Base-by-base conservation (phyloP, 1,140 invertebrate species). In the Drosophila oshimai region DNA sequence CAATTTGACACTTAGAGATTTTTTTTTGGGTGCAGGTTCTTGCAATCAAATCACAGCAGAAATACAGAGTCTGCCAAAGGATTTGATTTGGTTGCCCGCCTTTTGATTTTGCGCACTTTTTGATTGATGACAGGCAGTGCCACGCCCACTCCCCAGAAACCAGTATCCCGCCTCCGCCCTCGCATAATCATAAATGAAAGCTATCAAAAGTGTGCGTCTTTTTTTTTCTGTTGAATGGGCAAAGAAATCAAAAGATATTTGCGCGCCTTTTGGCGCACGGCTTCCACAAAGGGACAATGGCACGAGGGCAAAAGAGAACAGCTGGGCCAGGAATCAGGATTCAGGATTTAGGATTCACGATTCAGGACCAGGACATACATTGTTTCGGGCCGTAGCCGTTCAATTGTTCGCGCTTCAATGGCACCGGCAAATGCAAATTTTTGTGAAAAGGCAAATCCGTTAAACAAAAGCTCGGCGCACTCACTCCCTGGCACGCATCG, bases 81-180 rank as follows among this genome's bases (percentile, higher is more conserved):
- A 64, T 46, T 61, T 37, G 36, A 62, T 58, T 62, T 61, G 39
- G 15, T 10, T 39, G 41, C 39, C 34, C 45, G 37, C 49, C 28
- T 29, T 87, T 87, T 87, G 81, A 86, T 86, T 86, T 87, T 73
- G 81, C 81, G 76, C 81, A 87, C 76, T 76, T 87, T 86, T 87
- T 87, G 81, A 87, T 87, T 87, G 81, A 87, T 87, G 81, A 80
- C 81, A 74, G 62, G 62, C 67, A 79, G 37, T 1, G 39, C 49
- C 54, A 55, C 47, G 29, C 49, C 58, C 60, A 34, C 31, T 22
- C 10, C 5, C 22, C 22, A 15, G 7, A n/a, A n/a, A n/a, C n/a
- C n/a, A n/a, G n/a, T n/a, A 12, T 13, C 12, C 29, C 45, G n/a
- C 31, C 46, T 4, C 7, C 28, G 24, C 42, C 41, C 22, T n/a